Evolutionary conservation across 1,140 invertebrate species (phyloP), one percentile per base, ranked within the genome.

Genomic region (Euwallacea fornicatus): DNA sequence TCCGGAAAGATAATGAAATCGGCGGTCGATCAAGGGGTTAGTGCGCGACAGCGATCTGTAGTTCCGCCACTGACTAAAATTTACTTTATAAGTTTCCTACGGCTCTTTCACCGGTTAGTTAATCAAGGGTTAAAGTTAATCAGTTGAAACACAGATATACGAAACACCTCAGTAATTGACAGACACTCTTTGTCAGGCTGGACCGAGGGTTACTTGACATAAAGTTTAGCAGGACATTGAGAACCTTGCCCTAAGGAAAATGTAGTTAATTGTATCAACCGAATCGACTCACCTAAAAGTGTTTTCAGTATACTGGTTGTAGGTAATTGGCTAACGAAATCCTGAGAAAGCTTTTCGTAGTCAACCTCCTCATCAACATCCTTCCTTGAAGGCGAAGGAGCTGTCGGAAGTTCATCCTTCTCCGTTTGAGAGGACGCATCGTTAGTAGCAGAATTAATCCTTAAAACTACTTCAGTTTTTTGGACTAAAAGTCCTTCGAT

Each of bases 311-410:
- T 89, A 73, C 91, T 88, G 42, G 87, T 85, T 11, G 88, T 86
- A 42, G 85, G 84, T 64, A 93, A 83, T 68, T 91, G 88, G 80
- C 86, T 88, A 42, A 88, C 88, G 55, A 94, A 84, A 77, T 93
- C 90, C 72, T 88, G 80, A 16, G 90, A 90, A 63, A 93, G 83
- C 74, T 88, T 84, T 75, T 94, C 92, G 82, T 91, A 93, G 73
- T 93, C 92, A 67, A 93, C 85, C 81, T 94, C 93, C 77, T 93
- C 92, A 60, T 89, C 86, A 11, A 89, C 82, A 61, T 90, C 90
- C 61, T 82, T 81, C 8, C 83, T 81, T 46, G 83, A 81, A 3
- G 78, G 80, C 7, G 82, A 73, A 2, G 81, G 81, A 4, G 76
- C 79, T 9, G 76, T 73, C 7, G 78, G 74, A 13, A 78, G 44